A percentile compares a stretch with the other conserved stretches of the same genome.
Conservation (phyloP, 2,888 invertebrate species). For the Drosophila quinaria region DNA sequence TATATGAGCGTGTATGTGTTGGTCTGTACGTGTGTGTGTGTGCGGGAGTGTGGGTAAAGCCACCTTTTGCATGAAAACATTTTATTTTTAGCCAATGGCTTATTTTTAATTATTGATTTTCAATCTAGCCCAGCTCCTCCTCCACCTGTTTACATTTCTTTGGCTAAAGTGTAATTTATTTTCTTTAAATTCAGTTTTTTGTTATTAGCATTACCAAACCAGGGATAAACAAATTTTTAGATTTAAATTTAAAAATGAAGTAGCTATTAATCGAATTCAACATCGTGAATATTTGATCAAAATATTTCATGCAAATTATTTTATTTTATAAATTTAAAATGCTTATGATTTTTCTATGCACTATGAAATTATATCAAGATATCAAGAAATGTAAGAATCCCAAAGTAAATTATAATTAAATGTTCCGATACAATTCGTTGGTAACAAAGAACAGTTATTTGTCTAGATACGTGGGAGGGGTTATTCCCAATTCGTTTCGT, state of each 20-base stretch:
- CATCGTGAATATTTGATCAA: too few relatives aligned
- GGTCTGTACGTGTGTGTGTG: not conserved
- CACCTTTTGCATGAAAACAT: slow-evolving; percentile 41
- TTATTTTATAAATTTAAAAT: too few relatives aligned
- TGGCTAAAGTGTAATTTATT: too few relatives aligned
- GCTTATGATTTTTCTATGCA: too few relatives aligned
- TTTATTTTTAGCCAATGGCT: slow-evolving; percentile 68
- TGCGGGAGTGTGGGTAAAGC: slow-evolving; percentile 12
- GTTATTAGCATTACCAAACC: too few relatives aligned
- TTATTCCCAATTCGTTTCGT: slow-evolving; percentile 9
- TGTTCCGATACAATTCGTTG: slow-evolving; percentile 5
- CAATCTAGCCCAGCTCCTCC: not conserved
- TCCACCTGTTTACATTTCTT: not conserved
- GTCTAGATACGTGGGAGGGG: slow-evolving; percentile 8
- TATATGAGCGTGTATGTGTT: slow-evolving; percentile 1
- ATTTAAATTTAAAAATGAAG: too few relatives aligned
- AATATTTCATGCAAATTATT: too few relatives aligned
- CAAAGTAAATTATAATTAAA: not conserved
- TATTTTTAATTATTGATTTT: slow-evolving; percentile 77
- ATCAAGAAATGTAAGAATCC: not conserved
- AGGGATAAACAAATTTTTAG: too few relatives aligned
- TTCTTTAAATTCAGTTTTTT: too few relatives aligned
- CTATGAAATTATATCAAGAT: not conserved
- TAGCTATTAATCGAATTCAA: too few relatives aligned
- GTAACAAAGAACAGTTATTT: slow-evolving; percentile 26